These are phyloP conservation scores for Percopsis transmontana DNA, from an alignment of 2,113 vertebrate genomes.

Conservation along the genomic window DNA sequence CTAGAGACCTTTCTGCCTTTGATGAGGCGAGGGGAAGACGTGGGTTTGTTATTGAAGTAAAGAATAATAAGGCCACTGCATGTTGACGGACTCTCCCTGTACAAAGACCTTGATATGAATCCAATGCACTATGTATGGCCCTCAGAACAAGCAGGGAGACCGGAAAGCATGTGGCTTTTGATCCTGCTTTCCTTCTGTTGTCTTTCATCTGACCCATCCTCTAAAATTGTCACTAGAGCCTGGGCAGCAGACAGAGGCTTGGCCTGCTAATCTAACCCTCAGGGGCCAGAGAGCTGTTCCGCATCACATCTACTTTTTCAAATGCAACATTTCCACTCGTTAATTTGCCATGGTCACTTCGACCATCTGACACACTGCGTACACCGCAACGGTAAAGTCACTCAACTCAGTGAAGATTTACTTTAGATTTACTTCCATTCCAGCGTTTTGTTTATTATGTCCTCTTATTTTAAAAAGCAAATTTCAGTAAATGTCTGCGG, in stretches of 20 bases:
- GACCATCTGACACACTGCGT: no score
- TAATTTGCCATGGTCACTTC: slow-evolving; percentile 50
- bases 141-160: slow-evolving; percentile 74
- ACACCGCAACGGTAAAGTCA: no score
- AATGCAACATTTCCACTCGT: slow-evolving; percentile 75
- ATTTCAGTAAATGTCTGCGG: not conserved
- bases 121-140: slow-evolving; percentile 79
- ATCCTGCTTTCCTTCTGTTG: slow-evolving; percentile 77
- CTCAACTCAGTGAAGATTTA: no score
- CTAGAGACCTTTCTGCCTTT: slow-evolving; percentile 70
- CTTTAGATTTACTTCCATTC: no score
- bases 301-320: slow-evolving; percentile 76
- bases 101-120: slow-evolving; percentile 79
- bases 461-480: not conserved
- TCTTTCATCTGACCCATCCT: slow-evolving; percentile 80
- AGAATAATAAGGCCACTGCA: slow-evolving; percentile 79
- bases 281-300: slow-evolving; percentile 53
- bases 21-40: slow-evolving; percentile 71
- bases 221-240: slow-evolving; percentile 75
- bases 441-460: no score
- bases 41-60: slow-evolving; percentile 80
- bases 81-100: slow-evolving; percentile 69
- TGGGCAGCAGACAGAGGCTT: slow-evolving; percentile 55
- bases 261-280: slow-evolving; percentile 69
- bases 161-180: slow-evolving; percentile 78